Conservation (phyloP, 2,797 vertebrate genomes). For the Pithecia hirsuta region DNA sequence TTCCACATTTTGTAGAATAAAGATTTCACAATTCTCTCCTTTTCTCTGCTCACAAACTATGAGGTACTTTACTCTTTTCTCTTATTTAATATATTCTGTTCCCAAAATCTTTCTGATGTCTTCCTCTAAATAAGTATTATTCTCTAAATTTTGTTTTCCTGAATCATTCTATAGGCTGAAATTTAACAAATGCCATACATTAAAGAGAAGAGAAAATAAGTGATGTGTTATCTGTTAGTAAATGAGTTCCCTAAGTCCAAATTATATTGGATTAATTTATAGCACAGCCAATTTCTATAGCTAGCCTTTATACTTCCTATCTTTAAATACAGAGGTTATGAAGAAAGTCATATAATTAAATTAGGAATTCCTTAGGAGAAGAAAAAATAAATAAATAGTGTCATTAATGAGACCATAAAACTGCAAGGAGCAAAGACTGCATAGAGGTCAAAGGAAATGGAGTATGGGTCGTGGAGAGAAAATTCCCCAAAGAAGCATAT, state of each 20-base stretch:
- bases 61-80: background rate
- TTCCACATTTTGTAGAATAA: background rate
- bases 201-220: background rate
- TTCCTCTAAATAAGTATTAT: background rate
- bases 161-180: background rate
- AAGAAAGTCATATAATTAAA: slow-evolving; percentile 52
- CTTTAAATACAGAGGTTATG: background rate
- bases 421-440: background rate
- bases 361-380: slow-evolving; percentile 52
- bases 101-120: background rate
- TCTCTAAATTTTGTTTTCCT: slow-evolving; percentile 10
- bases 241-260: background rate
- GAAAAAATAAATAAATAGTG: background rate
- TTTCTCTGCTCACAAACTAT: background rate
- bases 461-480: background rate
- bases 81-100: background rate
- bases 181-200: background rate
- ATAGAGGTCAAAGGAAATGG: slow-evolving; percentile 20
- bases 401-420: slow-evolving; percentile 61
- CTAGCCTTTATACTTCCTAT: background rate
- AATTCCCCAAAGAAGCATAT: slow-evolving; percentile 8
- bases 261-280: background rate
- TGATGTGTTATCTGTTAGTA: background rate
- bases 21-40: background rate
- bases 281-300: background rate